Evolutionary conservation across 2,797 vertebrate species (phyloP).

Genomic region (Helostoma temminkii): DNA sequence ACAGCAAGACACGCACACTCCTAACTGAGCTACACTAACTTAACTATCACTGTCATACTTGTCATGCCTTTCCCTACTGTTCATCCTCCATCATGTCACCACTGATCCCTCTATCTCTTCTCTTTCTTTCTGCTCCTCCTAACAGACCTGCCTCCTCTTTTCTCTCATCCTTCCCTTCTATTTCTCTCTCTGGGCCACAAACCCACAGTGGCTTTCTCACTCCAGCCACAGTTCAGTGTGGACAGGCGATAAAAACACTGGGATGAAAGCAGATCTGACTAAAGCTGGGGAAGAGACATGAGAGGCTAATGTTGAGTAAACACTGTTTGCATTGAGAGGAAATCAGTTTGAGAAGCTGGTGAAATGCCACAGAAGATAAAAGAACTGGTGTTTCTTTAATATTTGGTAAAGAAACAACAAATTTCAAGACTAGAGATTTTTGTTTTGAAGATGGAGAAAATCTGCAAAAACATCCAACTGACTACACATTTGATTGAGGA

Average conservation of each 20-base stretch:
- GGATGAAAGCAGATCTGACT: conserved; percentile 28
- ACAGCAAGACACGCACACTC: conserved; percentile 43
- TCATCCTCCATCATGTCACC: conserved; percentile 28
- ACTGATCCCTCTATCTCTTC: conserved; percentile 29
- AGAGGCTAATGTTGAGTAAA: conserved; percentile 10
- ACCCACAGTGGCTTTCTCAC: conserved; percentile 37
- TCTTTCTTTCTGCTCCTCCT: conserved; percentile 17
- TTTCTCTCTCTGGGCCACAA: conserved; percentile 55
- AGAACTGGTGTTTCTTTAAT: not conserved
- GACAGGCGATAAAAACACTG: conserved; percentile 24
- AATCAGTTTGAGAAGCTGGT: not conserved
- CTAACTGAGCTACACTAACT: conserved; percentile 31
- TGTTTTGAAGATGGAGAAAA: not conserved
- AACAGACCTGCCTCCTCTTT: conserved; percentile 44
- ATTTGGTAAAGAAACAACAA: not conserved
- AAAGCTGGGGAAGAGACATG: not conserved
- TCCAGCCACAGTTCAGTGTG: conserved; percentile 33
- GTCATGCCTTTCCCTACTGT: conserved; percentile 34
- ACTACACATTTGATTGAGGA: too few relatives aligned
- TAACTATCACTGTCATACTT: conserved; percentile 25
- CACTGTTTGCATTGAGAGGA: not conserved
- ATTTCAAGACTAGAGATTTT: too few relatives aligned
- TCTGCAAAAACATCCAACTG: not conserved
- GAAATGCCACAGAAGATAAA: not conserved
- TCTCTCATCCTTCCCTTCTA: conserved; percentile 28